phyloP scores from a whole-genome alignment of 1,140 invertebrate species.

The Papilio polytes region DNA sequence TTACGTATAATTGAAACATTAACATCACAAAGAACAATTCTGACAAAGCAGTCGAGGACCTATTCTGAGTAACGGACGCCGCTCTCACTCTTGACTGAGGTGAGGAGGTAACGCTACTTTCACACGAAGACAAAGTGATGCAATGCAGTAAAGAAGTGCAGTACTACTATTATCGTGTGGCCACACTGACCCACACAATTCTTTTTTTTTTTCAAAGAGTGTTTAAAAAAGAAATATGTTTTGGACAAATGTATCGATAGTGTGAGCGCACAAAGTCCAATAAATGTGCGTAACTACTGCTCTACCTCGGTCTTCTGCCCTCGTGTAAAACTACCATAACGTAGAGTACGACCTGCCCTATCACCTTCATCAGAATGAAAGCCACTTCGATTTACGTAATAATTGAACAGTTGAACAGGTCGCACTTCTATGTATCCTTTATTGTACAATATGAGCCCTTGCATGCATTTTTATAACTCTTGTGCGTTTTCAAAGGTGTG shows the following conservation, averaged over 20 bases:
- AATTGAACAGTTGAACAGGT: constrained; percentile 31
- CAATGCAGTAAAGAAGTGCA: neutral
- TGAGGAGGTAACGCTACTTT: constrained; percentile 12
- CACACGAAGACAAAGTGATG: neutral
- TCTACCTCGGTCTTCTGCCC: neutral
- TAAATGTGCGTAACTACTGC: neutral
- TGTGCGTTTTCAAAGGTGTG: neutral
- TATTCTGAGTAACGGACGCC: constrained; percentile 27
- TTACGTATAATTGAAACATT: neutral
- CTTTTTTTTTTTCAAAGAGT: too few species aligned
- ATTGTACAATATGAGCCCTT: neutral
- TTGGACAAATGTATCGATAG: too few species aligned
- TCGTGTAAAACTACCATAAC: neutral
- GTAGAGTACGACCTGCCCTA: constrained; percentile 8
- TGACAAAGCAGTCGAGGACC: neutral
- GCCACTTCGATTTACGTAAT: constrained; percentile 31
- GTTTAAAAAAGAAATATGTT: too few species aligned
- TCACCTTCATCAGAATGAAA: constrained; percentile 25
- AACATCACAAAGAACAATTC: constrained; percentile 18
- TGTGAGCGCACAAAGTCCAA: too few species aligned
- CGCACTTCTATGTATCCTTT: constrained; percentile 23
- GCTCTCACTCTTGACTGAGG: constrained; percentile 25
- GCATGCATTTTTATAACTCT: constrained; percentile 33
- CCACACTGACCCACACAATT: too few species aligned
- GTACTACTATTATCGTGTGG: neutral